Evolutionary conservation across 2,888 invertebrate genomes (phyloP).

Genomic region (Gastrophysa polygoni): DNA sequence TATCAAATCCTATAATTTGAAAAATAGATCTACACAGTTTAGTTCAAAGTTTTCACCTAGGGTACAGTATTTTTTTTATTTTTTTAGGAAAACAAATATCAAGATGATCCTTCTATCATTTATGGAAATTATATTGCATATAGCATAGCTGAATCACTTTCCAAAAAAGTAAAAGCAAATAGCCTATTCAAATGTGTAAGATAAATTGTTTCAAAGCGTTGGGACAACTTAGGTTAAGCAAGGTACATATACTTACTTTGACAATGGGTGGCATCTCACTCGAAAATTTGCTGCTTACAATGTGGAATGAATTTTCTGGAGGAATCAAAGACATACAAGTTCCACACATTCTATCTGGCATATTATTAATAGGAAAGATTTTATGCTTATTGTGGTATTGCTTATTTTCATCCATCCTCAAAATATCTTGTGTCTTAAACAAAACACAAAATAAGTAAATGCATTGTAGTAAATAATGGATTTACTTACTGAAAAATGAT

Average conservation of each 20-base stretch:
- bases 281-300: constrained; percentile 7
- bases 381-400: not conserved
- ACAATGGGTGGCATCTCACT: constrained; percentile 13
- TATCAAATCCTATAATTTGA: too few species aligned
- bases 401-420: not conserved
- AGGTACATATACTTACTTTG: constrained; percentile 9
- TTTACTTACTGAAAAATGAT: constrained; percentile 12
- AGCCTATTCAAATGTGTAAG: too few species aligned
- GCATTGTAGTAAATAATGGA: not conserved
- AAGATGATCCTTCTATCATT: too few species aligned
- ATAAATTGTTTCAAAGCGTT: too few species aligned
- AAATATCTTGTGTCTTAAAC: constrained; percentile 2
- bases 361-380: not conserved
- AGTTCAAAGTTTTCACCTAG: too few species aligned
- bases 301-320: constrained; percentile 4
- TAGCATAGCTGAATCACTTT: too few species aligned
- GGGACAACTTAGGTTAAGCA: too few species aligned
- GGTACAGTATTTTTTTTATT: too few species aligned
- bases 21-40: too few species aligned
- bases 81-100: too few species aligned
- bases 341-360: constrained; percentile 15
- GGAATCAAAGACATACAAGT: constrained; percentile 12
- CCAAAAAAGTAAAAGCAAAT: too few species aligned
- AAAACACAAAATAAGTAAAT: not conserved
- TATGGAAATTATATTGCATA: too few species aligned